These are phyloP conservation scores for Amphipoea oculea DNA, from an alignment of 2,888 invertebrate genomes.

Conservation along the genomic window DNA sequence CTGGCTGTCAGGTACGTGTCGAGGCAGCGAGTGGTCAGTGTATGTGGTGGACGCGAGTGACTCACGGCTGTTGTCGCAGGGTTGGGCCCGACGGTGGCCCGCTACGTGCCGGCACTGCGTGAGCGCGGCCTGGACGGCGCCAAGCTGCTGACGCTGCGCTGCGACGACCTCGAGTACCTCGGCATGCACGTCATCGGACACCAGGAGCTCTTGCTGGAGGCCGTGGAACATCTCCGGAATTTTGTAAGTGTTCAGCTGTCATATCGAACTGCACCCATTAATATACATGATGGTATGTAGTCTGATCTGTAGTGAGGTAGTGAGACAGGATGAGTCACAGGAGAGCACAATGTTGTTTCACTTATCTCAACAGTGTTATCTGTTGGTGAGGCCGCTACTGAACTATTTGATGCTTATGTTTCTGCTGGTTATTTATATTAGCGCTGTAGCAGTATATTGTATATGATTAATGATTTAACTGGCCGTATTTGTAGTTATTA, in stretches of 20 bases:
- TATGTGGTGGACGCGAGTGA: slow-evolving; percentile 91
- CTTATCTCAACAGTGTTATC: slow-evolving; percentile 66
- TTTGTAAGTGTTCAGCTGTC: slow-evolving; percentile 92
- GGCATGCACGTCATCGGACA: slow-evolving; percentile 97
- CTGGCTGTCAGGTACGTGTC: slow-evolving; percentile 95
- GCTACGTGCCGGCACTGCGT: slow-evolving; percentile 95
- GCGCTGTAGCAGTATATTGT: slow-evolving; percentile 45
- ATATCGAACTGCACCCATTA: neutral
- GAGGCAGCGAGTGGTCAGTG: slow-evolving; percentile 94
- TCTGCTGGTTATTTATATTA: slow-evolving; percentile 57
- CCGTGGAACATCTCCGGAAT: slow-evolving; percentile 96
- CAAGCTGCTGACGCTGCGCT: slow-evolving; percentile 95
- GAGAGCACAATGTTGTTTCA: slow-evolving; percentile 43
- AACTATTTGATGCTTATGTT: slow-evolving; percentile 46
- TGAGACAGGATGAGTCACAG: slow-evolving; percentile 59
- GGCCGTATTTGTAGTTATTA: slow-evolving; percentile 33
- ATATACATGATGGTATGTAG: neutral
- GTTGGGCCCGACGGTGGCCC: slow-evolving; percentile 94
- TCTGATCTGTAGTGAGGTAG: slow-evolving; percentile 18
- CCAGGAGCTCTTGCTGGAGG: slow-evolving; percentile 97
- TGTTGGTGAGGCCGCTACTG: slow-evolving; percentile 54
- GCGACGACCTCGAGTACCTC: slow-evolving; percentile 96
- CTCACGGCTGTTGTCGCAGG: slow-evolving; percentile 88
- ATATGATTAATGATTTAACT: slow-evolving; percentile 36
- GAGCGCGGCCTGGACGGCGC: slow-evolving; percentile 95